A percentile compares a stretch with the other conserved stretches of the same genome.
Evolutionary conservation across 2,113 vertebrate species (phyloP).

Genomic region (Cinclus mexicanus): DNA sequence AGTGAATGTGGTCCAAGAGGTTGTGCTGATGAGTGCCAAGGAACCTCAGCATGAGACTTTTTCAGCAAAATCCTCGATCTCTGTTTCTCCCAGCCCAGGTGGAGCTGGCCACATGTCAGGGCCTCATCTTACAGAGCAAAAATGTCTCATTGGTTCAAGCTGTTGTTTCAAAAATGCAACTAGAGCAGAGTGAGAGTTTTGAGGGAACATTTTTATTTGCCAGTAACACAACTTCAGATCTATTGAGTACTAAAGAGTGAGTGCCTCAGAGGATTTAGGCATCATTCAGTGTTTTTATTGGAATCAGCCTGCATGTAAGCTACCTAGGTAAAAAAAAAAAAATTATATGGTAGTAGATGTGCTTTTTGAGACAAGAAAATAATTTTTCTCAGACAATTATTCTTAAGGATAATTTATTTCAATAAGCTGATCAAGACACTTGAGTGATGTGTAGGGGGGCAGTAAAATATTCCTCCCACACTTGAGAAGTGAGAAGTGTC

Average conservation of each 20-base stretch:
- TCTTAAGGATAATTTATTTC: conserved; percentile 14
- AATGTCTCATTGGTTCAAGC: background rate
- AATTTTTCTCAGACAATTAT: conserved; percentile 22
- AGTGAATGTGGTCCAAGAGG: background rate
- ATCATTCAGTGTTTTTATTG: background rate
- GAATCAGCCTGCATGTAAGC: background rate
- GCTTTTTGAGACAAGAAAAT: background rate
- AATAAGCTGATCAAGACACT: background rate
- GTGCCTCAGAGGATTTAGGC: background rate
- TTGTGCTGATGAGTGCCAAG: background rate
- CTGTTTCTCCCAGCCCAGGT: background rate
- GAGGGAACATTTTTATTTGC: background rate
- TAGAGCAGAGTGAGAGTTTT: background rate
- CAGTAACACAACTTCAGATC: background rate
- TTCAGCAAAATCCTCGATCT: background rate
- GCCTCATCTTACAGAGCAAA: background rate
- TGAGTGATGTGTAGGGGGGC: background rate
- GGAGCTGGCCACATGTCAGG: background rate
- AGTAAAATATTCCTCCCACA: conserved; percentile 37
- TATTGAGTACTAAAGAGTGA: background rate
- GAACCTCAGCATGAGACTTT: background rate
- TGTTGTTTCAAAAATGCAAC: background rate
- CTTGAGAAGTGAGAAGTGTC: conserved; percentile 34
- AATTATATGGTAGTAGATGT: background rate
- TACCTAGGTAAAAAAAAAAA: background rate